Evolutionary conservation across 2,113 vertebrate species (phyloP).

Genomic region (Anhinga rufa): DNA sequence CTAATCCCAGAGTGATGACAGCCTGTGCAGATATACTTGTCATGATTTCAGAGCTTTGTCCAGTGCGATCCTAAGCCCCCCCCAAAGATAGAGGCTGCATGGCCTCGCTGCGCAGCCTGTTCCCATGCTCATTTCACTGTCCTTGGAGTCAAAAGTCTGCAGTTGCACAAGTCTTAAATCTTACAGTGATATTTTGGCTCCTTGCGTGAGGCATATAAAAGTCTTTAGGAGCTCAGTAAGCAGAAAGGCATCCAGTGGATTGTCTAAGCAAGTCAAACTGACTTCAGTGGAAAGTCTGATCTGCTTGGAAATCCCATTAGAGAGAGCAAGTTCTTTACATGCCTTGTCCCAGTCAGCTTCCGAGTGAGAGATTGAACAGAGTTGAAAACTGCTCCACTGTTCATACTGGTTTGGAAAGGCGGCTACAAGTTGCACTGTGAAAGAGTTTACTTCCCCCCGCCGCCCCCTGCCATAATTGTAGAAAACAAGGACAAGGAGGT

Average conservation of each 20-base stretch:
- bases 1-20: neutral
- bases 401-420: neutral
- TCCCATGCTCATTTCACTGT: neutral
- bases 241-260: neutral
- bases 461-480: neutral
- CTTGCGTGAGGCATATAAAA: neutral
- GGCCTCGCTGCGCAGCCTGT: neutral
- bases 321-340: neutral
- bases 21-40: neutral
- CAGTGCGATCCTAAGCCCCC: neutral
- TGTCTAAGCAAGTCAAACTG: neutral
- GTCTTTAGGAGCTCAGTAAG: neutral
- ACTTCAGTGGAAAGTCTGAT: neutral
- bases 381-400: neutral
- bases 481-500: neutral
- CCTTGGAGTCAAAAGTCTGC: neutral
- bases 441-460: neutral
- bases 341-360: accelerated
- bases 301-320: neutral
- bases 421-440: neutral
- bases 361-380: neutral
- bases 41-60: neutral
- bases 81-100: neutral
- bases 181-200: neutral
- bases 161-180: neutral